Evolutionary conservation across 2,797 vertebrate species (phyloP), one percentile per base, ranked within the genome.

Genomic region (Aplochiton taeniatus): DNA sequence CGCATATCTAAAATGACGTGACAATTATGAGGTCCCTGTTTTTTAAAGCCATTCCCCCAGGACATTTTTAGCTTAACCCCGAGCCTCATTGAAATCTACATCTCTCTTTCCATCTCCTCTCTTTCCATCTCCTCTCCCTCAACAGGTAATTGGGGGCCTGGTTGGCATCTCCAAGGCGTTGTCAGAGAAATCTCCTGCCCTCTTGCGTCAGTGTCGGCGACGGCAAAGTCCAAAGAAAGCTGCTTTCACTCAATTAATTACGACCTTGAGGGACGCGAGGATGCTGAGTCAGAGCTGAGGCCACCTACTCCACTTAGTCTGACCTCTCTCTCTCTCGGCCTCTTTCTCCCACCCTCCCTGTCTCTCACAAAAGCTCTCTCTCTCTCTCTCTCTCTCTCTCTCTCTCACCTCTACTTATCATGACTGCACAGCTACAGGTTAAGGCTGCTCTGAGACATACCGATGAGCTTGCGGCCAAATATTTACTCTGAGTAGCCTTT

Each of bases 111-210:
- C 58, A 5, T 0, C 18, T 11, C 20, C 65, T 70, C 60, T 55
- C 61, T 65, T 59, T 66, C 66, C 75, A 47, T 75, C 52, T 14
- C n/a, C 48, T 57, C 61, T 69, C 47, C 57, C 68, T 80, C 70
- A 63, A 76, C 64, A 68, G 69, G 73, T 88, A 87, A 88, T 87
- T 85, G 80, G 87, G 63, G 16, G 43, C 76, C 78, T 82, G 76
- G 79, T 75, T 86, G 77, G 65, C 61, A 44, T 58, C 69, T 63
- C 51, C n/a, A 64, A 68, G 42, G 44, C 70, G 18, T 13, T 11
- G 69, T 63, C 54, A 18, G 49, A 72, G 45, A 66, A 54, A 61
- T 61, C 61, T 11, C 65, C 54, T 65, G 61, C 65, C 73, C 58
- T 65, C 10, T 4, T 17, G 55, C 65, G 58, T 58, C 61, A 62